A percentile compares a stretch with the other conserved stretches of the same genome.
phyloP scores from a whole-genome alignment of 2,888 invertebrate species.

The Zonitis immaculata region DNA sequence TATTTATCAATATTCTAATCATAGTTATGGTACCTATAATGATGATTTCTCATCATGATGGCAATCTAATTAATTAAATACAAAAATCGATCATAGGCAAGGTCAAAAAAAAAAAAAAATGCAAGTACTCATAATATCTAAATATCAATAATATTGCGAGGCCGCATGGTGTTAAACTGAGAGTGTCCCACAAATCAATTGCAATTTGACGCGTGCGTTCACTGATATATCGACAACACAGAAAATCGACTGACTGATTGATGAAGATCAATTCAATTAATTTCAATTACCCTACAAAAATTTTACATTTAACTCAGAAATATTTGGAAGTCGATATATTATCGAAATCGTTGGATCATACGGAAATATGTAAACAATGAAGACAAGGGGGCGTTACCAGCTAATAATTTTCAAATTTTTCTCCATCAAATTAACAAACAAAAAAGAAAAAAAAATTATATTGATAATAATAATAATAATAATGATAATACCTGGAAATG shows the following conservation, averaged over 20 bases:
- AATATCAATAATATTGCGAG: slow-evolving; percentile 3
- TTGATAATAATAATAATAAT: too few species aligned
- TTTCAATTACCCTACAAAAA: too few species aligned
- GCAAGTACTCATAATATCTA: slow-evolving; percentile 21
- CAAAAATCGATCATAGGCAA: slow-evolving; percentile 34
- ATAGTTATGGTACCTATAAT: too few species aligned
- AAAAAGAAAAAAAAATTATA: too few species aligned
- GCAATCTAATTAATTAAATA: slow-evolving; percentile 34
- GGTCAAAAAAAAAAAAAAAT: slow-evolving; percentile 33
- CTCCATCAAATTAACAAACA: too few species aligned
- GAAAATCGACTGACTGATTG: not conserved
- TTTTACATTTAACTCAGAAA: too few species aligned
- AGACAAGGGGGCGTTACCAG: not conserved
- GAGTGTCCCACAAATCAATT: slow-evolving; percentile 4
- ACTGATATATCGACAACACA: slow-evolving; percentile 1
- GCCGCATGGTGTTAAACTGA: slow-evolving; percentile 2
- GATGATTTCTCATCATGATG: too few species aligned
- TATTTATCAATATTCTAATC: too few species aligned
- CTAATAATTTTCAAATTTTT: not conserved
- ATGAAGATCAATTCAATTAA: not conserved
- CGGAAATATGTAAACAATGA: not conserved
- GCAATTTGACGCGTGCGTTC: slow-evolving; percentile 6
- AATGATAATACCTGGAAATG: slow-evolving; percentile 40
- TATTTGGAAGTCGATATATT: too few species aligned
- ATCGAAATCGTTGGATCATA: too few species aligned